These are phyloP conservation scores for Poecile atricapillus DNA, from an alignment of 2,113 vertebrate genomes.

Conservation along the genomic window DNA sequence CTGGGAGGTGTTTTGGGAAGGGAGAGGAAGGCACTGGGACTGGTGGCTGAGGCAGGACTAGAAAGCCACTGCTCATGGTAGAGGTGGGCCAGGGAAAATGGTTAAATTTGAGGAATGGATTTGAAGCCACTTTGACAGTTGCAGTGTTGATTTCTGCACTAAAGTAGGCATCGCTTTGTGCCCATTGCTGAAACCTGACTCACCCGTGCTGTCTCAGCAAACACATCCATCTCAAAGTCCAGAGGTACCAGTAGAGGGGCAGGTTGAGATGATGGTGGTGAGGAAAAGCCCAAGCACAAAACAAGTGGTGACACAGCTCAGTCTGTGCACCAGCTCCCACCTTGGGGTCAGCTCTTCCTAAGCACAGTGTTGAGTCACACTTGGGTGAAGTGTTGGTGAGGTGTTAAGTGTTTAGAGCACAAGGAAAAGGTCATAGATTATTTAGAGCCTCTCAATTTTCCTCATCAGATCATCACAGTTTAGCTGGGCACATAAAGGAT, in stretches of 20 bases:
- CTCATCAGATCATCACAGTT: not conserved
- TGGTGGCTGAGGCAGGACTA: not conserved
- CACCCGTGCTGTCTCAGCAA: not conserved
- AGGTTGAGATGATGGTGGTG: not conserved
- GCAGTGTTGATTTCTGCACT: fast-evolving
- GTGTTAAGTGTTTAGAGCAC: not conserved
- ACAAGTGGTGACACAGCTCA: not conserved
- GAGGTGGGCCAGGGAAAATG: not conserved
- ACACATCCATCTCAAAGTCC: not conserved
- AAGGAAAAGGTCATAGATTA: not conserved
- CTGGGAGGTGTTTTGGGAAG: not conserved
- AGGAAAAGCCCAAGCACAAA: not conserved
- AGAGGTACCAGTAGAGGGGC: not conserved
- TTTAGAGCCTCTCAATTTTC: not conserved
- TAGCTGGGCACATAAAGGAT: not conserved
- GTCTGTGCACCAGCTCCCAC: not conserved
- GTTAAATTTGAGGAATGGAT: not conserved
- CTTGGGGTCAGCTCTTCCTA: not conserved
- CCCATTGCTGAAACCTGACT: not conserved
- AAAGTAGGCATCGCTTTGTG: not conserved
- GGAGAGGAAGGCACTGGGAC: not conserved
- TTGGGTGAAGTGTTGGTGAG: not conserved
- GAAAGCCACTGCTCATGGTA: not conserved
- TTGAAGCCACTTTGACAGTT: not conserved
- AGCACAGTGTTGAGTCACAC: not conserved